Percentiles rank a stretch among this genome's conserved stretches.
phyloP scores from a whole-genome alignment of 2,888 invertebrate genomes.

The Noctua janthe region DNA sequence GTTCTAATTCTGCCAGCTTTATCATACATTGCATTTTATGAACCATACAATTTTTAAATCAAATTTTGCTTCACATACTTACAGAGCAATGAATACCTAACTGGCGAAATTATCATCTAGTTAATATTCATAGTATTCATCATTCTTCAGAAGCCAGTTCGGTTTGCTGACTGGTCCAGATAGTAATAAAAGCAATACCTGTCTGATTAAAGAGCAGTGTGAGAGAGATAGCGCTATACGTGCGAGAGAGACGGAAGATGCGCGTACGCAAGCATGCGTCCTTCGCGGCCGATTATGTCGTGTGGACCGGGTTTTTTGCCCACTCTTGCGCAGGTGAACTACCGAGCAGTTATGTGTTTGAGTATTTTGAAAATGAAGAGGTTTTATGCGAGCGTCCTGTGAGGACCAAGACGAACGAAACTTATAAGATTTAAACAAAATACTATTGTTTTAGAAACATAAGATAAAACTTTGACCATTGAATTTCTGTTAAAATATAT shows the following conservation, averaged over 20 bases:
- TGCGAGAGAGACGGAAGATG: constrained; percentile 72
- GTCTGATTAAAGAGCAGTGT: constrained; percentile 73
- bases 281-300: constrained; percentile 83
- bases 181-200: constrained; percentile 79
- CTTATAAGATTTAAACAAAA: neutral
- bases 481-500: neutral
- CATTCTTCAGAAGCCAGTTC: constrained; percentile 75
- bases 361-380: constrained; percentile 50
- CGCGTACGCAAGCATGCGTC: constrained; percentile 87
- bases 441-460: constrained; percentile 8
- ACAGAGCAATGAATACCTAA: constrained; percentile 41
- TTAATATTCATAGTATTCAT: constrained; percentile 81
- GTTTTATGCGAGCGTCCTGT: constrained; percentile 11
- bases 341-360: constrained; percentile 73
- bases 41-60: constrained; percentile 12
- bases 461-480: neutral
- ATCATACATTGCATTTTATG: constrained; percentile 22
- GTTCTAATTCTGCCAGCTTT: constrained; percentile 5
- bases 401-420: neutral
- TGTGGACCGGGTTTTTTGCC: constrained; percentile 78
- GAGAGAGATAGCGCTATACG: constrained; percentile 71
- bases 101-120: constrained; percentile 74
- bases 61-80: neutral
- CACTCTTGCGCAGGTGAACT: constrained; percentile 77
- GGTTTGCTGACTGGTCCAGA: constrained; percentile 79